Evolutionary conservation across 2,797 vertebrate species (phyloP).

Genomic region (Sternarchorhynchus goeldii): DNA sequence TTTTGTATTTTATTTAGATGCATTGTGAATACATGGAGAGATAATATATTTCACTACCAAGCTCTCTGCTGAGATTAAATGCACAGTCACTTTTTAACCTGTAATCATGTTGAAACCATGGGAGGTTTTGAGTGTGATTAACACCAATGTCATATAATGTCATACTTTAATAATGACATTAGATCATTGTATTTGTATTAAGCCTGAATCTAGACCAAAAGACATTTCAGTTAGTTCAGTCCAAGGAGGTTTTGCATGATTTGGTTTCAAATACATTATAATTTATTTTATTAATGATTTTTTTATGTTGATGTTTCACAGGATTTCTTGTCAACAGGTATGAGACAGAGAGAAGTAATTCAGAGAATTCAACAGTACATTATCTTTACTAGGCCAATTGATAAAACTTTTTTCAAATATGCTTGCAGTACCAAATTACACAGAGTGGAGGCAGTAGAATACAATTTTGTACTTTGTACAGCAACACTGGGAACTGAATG

Average conservation of each 20-base stretch:
- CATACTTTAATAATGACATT: background rate
- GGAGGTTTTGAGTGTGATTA: background rate
- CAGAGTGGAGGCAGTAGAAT: constrained; percentile 40
- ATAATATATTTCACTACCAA: too few species aligned
- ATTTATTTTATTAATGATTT: background rate
- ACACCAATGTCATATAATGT: background rate
- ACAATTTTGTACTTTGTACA: constrained; percentile 7
- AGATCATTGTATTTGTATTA: background rate
- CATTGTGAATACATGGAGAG: too few species aligned
- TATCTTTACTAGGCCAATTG: background rate
- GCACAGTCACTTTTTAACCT: background rate
- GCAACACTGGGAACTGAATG: background rate
- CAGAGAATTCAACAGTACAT: background rate
- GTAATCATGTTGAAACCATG: too few species aligned
- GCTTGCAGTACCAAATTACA: constrained; percentile 19
- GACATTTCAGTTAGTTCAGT: background rate
- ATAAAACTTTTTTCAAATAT: background rate
- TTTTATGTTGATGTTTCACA: background rate
- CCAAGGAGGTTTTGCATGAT: too few species aligned
- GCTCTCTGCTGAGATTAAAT: background rate
- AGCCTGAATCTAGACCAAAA: background rate
- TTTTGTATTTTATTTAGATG: too few species aligned
- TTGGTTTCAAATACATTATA: background rate
- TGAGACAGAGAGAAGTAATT: constrained; percentile 1
- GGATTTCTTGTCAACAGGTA: background rate